Conservation (phyloP, 2,113 vertebrate genomes). For the Mungos mungo region DNA sequence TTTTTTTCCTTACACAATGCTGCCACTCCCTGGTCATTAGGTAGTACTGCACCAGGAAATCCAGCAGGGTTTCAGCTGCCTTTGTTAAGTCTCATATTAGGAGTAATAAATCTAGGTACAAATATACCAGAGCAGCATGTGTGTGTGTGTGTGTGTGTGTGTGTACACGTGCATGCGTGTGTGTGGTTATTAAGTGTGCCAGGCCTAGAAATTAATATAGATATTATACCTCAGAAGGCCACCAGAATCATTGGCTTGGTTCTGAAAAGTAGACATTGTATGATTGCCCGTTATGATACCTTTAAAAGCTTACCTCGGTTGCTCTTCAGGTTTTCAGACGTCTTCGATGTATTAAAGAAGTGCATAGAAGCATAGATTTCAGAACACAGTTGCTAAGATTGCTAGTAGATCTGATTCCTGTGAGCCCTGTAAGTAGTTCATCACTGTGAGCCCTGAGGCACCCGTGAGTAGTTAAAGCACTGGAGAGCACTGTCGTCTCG, state of each 20-base stretch:
- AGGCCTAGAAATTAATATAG: background rate
- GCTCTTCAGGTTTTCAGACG: background rate
- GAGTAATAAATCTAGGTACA: background rate
- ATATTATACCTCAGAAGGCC: background rate
- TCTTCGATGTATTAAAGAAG: background rate
- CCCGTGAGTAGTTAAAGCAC: background rate
- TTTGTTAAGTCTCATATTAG: background rate
- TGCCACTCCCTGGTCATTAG: conserved; percentile 88
- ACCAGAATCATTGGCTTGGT: background rate
- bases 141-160: background rate
- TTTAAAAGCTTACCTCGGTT: background rate
- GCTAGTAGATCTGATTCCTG: background rate
- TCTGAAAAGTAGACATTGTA: background rate
- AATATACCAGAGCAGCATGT: background rate
- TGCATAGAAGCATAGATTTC: background rate
- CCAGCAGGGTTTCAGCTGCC: background rate
- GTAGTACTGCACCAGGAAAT: conserved; percentile 67
- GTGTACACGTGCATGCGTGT: background rate
- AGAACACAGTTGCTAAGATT: background rate
- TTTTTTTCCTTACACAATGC: conserved; percentile 85
- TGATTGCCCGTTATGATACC: background rate
- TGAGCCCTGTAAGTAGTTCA: background rate
- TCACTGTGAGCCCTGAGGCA: background rate
- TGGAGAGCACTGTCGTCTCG: background rate
- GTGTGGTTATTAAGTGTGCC: background rate